Percentiles rank a stretch among this genome's conserved stretches.
Conservation (phyloP, 2,113 vertebrate species). For the Lamprotornis superbus region DNA sequence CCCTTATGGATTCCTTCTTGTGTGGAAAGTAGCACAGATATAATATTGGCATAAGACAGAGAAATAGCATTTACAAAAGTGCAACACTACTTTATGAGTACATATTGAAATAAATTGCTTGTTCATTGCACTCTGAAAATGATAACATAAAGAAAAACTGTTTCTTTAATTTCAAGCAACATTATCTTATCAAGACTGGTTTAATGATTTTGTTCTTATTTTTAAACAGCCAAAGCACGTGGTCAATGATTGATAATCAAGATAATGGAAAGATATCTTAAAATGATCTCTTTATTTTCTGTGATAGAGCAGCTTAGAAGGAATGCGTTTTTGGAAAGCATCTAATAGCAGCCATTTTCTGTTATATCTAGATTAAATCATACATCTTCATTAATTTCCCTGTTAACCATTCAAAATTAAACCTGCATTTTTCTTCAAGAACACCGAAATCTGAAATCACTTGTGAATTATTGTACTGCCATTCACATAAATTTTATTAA, state of each 20-base stretch:
- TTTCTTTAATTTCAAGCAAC: constrained; percentile 52
- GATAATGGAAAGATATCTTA: constrained; percentile 14
- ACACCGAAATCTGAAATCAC: neutral
- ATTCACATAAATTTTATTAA: neutral
- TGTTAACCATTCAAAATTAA: neutral
- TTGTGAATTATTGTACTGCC: neutral
- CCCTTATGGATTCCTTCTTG: neutral
- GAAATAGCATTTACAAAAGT: constrained; percentile 22
- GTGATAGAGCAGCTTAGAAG: constrained; percentile 18
- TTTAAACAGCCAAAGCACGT: constrained; percentile 28
- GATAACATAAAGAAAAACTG: neutral
- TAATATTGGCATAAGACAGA: neutral
- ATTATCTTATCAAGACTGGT: constrained; percentile 47
- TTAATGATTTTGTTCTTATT: constrained; percentile 60
- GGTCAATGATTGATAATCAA: constrained; percentile 53
- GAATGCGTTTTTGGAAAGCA: constrained; percentile 23
- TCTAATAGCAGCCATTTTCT: neutral
- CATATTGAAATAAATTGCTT: neutral
- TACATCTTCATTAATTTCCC: neutral
- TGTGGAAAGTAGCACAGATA: neutral
- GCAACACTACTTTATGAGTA: neutral
- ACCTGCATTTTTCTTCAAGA: neutral
- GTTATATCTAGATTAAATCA: constrained; percentile 29
- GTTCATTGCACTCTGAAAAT: neutral
- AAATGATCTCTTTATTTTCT: constrained; percentile 53